Conservation (phyloP, 2,797 vertebrate species). For the Clarias platycephalus region DNA sequence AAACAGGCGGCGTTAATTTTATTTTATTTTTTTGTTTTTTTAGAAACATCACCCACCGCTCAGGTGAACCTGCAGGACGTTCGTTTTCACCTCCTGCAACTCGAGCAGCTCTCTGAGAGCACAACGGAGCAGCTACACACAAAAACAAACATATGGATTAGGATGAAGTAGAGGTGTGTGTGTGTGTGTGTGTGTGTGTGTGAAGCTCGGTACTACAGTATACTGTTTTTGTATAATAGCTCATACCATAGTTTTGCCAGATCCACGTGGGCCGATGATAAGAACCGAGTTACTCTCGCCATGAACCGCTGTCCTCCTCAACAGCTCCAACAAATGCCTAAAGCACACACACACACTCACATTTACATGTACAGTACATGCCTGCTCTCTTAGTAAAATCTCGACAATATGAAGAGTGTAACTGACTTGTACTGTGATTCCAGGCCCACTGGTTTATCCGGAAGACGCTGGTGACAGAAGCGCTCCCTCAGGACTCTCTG, state of each 20-base stretch:
- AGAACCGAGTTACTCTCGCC: constrained; percentile 96
- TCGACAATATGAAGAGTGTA: neutral
- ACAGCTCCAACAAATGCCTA: constrained; percentile 89
- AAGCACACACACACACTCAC: constrained; percentile 24
- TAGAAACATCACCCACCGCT: constrained; percentile 75
- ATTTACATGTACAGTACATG: neutral
- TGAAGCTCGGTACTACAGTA: neutral
- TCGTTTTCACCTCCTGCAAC: constrained; percentile 76
- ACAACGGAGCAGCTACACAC: constrained; percentile 69
- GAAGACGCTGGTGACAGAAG: constrained; percentile 75
- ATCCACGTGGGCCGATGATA: constrained; percentile 88
- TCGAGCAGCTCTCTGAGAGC: constrained; percentile 82
- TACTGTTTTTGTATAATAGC: neutral
- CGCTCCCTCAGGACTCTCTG: constrained; percentile 83
- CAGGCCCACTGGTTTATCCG: constrained; percentile 74
- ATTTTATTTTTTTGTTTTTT: too few species aligned
- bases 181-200: too few species aligned
- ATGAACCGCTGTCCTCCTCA: constrained; percentile 84
- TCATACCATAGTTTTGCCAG: constrained; percentile 88
- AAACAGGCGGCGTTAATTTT: too few species aligned
- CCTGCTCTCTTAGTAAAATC: neutral
- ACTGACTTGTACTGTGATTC: constrained; percentile 88
- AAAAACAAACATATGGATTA: neutral
- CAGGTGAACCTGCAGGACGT: constrained; percentile 86
- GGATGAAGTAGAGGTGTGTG: neutral